Evolutionary conservation across 1,140 invertebrate species (phyloP).

Genomic region (Solen grandis): DNA sequence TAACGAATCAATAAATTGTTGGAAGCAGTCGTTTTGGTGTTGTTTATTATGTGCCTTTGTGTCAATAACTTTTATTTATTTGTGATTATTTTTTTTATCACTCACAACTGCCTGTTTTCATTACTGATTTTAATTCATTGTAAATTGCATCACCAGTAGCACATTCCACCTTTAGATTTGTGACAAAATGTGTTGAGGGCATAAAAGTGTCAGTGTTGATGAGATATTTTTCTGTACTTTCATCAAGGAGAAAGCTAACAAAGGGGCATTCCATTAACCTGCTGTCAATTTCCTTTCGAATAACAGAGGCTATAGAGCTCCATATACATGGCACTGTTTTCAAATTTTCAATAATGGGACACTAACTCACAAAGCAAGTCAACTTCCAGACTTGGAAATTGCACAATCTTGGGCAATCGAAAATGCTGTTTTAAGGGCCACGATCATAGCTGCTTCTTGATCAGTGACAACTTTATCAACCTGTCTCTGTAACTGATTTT

Average conservation of each 20-base stretch:
- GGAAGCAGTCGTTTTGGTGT: no score
- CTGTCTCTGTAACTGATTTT: background rate
- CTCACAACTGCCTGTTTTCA: background rate
- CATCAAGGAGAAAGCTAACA: background rate
- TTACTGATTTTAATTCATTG: background rate
- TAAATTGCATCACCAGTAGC: slow-evolving; percentile 1
- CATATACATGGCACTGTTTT: background rate
- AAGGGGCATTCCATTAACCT: background rate
- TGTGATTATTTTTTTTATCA: no score
- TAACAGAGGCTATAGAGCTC: background rate
- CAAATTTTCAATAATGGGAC: background rate
- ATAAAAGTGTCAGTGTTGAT: slow-evolving; percentile 21
- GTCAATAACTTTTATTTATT: no score
- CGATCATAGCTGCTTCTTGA: background rate
- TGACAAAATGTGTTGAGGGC: slow-evolving; percentile 9
- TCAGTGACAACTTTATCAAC: background rate
- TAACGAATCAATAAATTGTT: no score
- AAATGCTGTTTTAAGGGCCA: background rate
- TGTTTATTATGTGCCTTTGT: no score
- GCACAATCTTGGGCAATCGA: slow-evolving; percentile 8
- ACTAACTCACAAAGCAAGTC: background rate
- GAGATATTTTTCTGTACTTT: slow-evolving; percentile 7
- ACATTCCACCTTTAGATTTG: slow-evolving; percentile 14
- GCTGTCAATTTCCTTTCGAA: background rate
- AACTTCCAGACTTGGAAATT: background rate